A percentile compares a stretch with the other conserved stretches of the same genome.
These are phyloP conservation scores for Chrysomela aeneicollis DNA, from an alignment of 2,888 invertebrate genomes.

Conservation along the genomic window DNA sequence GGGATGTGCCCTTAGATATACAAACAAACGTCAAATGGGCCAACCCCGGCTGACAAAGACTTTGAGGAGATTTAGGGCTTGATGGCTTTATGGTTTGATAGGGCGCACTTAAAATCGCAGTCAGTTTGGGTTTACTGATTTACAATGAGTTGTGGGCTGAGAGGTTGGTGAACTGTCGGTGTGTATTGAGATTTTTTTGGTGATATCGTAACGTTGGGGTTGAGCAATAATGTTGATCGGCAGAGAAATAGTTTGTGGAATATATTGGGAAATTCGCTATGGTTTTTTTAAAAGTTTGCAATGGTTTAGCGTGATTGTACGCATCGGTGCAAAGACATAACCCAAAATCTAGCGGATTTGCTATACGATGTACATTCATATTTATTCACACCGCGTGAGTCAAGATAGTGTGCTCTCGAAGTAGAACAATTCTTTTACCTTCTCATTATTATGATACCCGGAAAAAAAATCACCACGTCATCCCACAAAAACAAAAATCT, in stretches of 20 bases:
- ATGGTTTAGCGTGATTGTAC: not conserved
- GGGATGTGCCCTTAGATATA: conserved; percentile 14
- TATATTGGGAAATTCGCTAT: not conserved
- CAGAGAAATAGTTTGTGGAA: not conserved
- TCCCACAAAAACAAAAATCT: too few species aligned
- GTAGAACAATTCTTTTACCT: too few species aligned
- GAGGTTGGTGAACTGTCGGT: conserved; percentile 30
- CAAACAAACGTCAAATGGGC: conserved; percentile 34
- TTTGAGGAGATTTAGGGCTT: conserved; percentile 32
- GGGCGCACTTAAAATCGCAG: conserved; percentile 21
- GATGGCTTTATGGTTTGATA: conserved; percentile 43
- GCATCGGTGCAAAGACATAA: too few species aligned
- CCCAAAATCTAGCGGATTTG: too few species aligned
- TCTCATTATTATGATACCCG: too few species aligned
- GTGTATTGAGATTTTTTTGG: conserved; percentile 8
- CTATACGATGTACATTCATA: too few species aligned
- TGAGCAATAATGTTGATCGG: not conserved
- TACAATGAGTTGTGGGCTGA: conserved; percentile 23
- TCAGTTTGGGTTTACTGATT: conserved; percentile 29
- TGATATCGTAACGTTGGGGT: conserved; percentile 10
- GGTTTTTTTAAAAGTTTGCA: not conserved
- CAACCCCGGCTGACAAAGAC: conserved; percentile 33
- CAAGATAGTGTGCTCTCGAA: too few species aligned
- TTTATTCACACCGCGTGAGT: too few species aligned
- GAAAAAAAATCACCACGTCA: too few species aligned